Evolutionary conservation across 2,888 invertebrate species (phyloP).

Genomic region (Meiosimyza platycephala): DNA sequence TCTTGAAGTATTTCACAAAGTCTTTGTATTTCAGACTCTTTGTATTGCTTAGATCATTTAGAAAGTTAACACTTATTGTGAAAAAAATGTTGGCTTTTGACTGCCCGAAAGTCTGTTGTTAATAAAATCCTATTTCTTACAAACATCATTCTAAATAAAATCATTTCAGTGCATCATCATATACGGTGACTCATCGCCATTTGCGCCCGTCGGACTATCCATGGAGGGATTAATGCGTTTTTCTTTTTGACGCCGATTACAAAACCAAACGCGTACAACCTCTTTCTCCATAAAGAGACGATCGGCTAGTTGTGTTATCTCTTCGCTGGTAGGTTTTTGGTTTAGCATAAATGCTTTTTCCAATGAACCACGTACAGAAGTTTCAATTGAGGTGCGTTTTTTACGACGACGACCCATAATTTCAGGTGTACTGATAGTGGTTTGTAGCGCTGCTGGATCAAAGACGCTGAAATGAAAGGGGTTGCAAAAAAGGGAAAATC

Average conservation of each 20-base stretch:
- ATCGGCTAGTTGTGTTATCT: conserved; percentile 93
- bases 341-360: conserved; percentile 95
- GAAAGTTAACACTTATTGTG: background rate
- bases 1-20: too few relatives aligned
- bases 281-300: conserved; percentile 97
- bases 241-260: conserved; percentile 96
- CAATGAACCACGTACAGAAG: conserved; percentile 92
- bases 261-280: conserved; percentile 94
- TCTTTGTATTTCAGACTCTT: too few relatives aligned
- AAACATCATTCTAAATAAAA: too few relatives aligned
- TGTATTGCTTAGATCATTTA: too few relatives aligned
- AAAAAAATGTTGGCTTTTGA: too few relatives aligned
- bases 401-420: conserved; percentile 93
- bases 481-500: conserved; percentile 8
- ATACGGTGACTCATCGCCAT: conserved; percentile 65
- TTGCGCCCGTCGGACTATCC: conserved; percentile 76
- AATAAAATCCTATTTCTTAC: too few relatives aligned
- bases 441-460: conserved; percentile 71
- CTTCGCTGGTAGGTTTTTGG: conserved; percentile 96
- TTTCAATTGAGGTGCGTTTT: conserved; percentile 96
- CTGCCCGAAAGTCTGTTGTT: background rate
- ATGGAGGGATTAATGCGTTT: conserved; percentile 92
- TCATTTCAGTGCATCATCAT: conserved; percentile 55
- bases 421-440: conserved; percentile 84
- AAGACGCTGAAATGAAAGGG: conserved; percentile 55